phyloP scores from a whole-genome alignment of 2,113 vertebrate genomes.

The Leucoraja erinaceus region DNA sequence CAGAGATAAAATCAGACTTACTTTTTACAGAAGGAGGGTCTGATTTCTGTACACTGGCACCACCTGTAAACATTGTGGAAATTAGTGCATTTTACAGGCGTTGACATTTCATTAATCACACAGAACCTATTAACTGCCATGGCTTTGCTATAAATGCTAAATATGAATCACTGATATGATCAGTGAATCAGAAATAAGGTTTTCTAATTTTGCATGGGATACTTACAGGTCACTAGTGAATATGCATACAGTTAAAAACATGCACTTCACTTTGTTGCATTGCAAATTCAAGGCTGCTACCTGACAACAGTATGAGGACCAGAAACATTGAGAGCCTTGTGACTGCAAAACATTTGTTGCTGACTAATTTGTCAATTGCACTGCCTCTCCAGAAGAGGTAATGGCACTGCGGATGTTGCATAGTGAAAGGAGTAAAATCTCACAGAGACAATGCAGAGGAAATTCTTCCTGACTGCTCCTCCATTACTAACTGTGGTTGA shows the following conservation, averaged over 20 bases:
- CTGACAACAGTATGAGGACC: background rate
- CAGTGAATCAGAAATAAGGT: background rate
- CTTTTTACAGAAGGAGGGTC: constrained; percentile 19
- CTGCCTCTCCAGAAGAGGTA: background rate
- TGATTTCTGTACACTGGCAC: constrained; percentile 10
- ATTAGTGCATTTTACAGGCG: background rate
- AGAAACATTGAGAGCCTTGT: background rate
- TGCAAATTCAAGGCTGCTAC: background rate
- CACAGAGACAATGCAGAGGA: background rate
- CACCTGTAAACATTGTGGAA: background rate
- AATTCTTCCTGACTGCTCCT: background rate
- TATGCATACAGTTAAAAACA: background rate
- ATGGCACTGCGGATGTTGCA: background rate
- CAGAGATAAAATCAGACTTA: background rate
- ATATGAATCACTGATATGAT: no score
- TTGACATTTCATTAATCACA: background rate
- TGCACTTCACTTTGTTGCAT: background rate
- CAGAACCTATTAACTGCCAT: background rate
- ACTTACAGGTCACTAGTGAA: background rate
- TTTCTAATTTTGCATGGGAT: background rate
- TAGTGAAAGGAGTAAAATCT: background rate
- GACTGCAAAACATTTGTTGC: background rate
- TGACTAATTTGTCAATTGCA: background rate
- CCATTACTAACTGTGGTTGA: background rate
- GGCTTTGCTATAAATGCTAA: background rate